Evolutionary conservation across 1,140 invertebrate genomes (phyloP), one percentile per base, ranked within the genome.

Genomic region (Heliconius congener): DNA sequence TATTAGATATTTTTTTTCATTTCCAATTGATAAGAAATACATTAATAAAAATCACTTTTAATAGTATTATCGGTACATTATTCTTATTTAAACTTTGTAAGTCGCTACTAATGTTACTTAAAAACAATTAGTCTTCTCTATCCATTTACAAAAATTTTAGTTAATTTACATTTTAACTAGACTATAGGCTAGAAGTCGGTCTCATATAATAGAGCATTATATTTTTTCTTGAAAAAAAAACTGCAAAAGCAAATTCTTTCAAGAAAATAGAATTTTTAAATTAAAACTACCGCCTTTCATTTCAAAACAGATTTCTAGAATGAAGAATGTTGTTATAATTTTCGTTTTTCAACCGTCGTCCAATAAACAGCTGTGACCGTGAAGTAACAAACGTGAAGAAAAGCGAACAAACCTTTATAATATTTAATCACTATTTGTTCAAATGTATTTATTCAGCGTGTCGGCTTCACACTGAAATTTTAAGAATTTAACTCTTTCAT

Each of bases 241-340:
- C 42, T 11, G 13, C 42, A 46, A 13, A 1, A 13, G 50, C 5
- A 52, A 52, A 52, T 37, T 57, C 9, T 57, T 23, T 23, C 23
- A 57, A 57, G 55, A 57, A 57, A 57, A 57, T 57, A 57, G n/a
- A 57, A n/a, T 57, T n/a, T 57, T 11, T n/a, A 57, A 57, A 57
- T 57, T 57, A 57, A 57, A 23, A 23, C 55, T 57, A n/a, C 5
- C n/a, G 55, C 19, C 23, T 8, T 57, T 57, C n/a, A 23, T 57
- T 57, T 57, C 8, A 57, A 57, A 52, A 66, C 55, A 23, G n/a
- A 27, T 27, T 66, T 27, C 23, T 66, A 66, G 23, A 66, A 66
- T 23, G 13, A 66, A 66, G 3, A 66, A 3, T 66, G 23, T 30
- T 27, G 23, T 60, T 66, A 66, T 60, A 66, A 27, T 66, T 66